Conservation (phyloP, 2,113 vertebrate species). For the Hirundichthys speculiger region DNA sequence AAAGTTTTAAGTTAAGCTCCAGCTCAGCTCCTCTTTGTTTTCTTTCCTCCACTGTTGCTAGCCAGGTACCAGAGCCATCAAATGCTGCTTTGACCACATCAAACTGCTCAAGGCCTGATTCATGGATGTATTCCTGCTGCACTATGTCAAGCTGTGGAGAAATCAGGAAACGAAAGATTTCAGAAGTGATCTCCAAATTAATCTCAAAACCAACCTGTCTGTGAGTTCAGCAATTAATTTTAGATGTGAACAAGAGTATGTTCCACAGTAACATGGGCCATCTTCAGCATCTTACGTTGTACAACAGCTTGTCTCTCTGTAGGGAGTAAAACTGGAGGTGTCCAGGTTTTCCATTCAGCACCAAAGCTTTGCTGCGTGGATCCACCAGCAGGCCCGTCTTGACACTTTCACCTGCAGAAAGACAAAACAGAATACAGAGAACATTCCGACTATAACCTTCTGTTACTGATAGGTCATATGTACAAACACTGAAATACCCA, state of each 20-base stretch:
- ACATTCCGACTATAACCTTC: not conserved
- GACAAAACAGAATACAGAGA: not conserved
- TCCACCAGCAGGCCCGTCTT: conserved; percentile 89
- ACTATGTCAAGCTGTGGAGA: conserved; percentile 90
- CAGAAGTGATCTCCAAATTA: not conserved
- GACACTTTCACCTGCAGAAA: conserved; percentile 80
- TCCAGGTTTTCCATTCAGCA: conserved; percentile 96
- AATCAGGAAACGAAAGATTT: not conserved
- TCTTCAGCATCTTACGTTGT: conserved; percentile 85
- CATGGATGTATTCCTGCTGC: conserved; percentile 91
- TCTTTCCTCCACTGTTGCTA: conserved; percentile 93
- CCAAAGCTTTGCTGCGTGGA: conserved; percentile 91
- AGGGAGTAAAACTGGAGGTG: conserved; percentile 97
- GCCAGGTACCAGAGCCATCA: conserved; percentile 82
- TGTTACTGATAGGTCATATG: too few species aligned
- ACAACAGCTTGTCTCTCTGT: conserved; percentile 91
- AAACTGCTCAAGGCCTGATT: conserved; percentile 85
- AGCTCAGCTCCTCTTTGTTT: conserved; percentile 77
- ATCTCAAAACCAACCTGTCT: not conserved
- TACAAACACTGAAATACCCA: too few species aligned
- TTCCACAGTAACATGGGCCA: too few species aligned
- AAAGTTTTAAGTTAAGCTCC: conserved; percentile 90
- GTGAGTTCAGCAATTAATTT: too few species aligned
- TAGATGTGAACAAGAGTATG: too few species aligned
- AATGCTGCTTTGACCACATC: conserved; percentile 88